Evolutionary conservation across 92 coral and sea anemone genomes (phyloP), one percentile per base, ranked within the genome.

Genomic region (Pocillopora grandis): DNA sequence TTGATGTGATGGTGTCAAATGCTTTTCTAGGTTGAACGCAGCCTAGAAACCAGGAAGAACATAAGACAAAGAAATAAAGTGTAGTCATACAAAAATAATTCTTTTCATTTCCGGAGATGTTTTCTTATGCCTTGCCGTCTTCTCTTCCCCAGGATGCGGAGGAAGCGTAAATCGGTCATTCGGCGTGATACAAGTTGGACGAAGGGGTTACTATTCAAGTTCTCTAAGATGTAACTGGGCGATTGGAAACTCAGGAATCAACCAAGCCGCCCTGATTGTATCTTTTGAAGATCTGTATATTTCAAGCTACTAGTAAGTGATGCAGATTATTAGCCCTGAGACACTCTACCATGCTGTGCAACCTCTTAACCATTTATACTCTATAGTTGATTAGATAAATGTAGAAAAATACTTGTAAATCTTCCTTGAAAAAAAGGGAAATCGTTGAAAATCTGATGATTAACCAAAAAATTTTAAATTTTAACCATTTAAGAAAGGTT

Each of bases 271-370:
- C 16, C 68, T 64, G 21, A 55, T 76, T 17, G 31, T 76, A 13
- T 76, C 80, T 17, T 18, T 76, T 7, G 56, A 76, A 16, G 80
- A 76, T 17, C 20, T 76, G 18, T 76, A 62, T 33, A 31, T 76
- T 27, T 60, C 69, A 18, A 60, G 17, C 65, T 76, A 35, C 56
- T 59, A 62, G 80, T 62, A 3, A 76, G 80, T 76, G n/a, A 17
- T 15, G 12, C 62, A 5, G 10, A 16, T 61, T 13, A 17, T 2
- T 16, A 1, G 20, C 42, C 0, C 5, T 18, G 31, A 16, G 13
- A 66, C 33, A 12, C 33, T 27, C 31, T 20, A 5, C 12, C 12
- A 19, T 12, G 13, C 31, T 12, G 71, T 17, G 33, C 12, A 12
- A 66, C 23, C 14, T 19, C n/a, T 66, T 66, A 36, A 12, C 13